A percentile compares a stretch with the other conserved stretches of the same genome.
These are phyloP conservation scores for Callinectes sapidus DNA, from an alignment of 2,888 invertebrate genomes.

Conservation along the genomic window DNA sequence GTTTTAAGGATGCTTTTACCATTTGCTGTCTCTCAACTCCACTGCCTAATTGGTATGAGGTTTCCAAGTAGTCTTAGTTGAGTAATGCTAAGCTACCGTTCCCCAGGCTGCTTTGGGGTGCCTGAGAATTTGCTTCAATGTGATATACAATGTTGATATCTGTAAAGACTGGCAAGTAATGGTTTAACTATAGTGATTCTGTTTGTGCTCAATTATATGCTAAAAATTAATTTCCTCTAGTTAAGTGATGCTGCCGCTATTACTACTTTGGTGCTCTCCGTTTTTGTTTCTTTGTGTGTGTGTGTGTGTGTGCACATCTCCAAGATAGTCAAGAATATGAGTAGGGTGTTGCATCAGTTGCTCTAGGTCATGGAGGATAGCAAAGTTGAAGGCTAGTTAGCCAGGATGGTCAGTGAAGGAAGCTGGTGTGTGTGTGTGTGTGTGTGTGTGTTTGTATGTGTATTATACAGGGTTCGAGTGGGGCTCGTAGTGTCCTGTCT, in stretches of 20 bases:
- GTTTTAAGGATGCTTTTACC: conserved; percentile 28
- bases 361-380: too few species aligned
- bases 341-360: too few species aligned
- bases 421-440: background rate
- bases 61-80: background rate
- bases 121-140: conserved; percentile 12
- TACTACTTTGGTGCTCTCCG: conserved; percentile 16
- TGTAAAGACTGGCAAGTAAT: conserved; percentile 10
- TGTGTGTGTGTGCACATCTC: background rate
- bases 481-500: too few species aligned
- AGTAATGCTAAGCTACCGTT: background rate
- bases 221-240: background rate
- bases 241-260: conserved; percentile 1
- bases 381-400: too few species aligned
- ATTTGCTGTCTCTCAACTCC: background rate
- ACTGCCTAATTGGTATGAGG: conserved; percentile 6
- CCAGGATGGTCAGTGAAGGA: too few species aligned
- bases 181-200: background rate
- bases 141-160: conserved; percentile 11
- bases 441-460: background rate
- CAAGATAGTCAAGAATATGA: too few species aligned
- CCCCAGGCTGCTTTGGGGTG: background rate
- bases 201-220: conserved; percentile 23
- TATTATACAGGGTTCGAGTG: too few species aligned
- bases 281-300: background rate